These are phyloP conservation scores for Rhogogaster chlorosoma DNA, from an alignment of 2,888 invertebrate species.

Conservation along the genomic window DNA sequence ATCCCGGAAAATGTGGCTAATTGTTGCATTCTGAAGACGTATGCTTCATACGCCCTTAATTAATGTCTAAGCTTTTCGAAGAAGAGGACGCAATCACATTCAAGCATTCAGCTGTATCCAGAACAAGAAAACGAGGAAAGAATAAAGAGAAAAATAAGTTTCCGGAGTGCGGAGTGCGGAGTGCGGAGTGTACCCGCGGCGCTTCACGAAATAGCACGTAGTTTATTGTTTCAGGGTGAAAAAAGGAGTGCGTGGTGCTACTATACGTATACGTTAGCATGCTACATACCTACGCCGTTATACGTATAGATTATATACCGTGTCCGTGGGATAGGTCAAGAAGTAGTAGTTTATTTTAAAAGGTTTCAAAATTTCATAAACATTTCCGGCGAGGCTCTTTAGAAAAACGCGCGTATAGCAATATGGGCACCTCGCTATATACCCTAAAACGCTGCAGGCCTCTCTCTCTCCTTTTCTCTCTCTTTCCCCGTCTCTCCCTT, in stretches of 20 bases:
- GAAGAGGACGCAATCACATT: not conserved
- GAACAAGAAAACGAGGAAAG: not conserved
- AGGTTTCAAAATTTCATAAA: slow-evolving; percentile 68
- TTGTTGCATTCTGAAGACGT: too few species aligned
- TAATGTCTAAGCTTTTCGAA: not conserved
- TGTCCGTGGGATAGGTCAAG: slow-evolving; percentile 71
- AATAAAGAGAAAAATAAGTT: slow-evolving; percentile 18
- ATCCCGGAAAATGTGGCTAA: too few species aligned
- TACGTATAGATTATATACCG: slow-evolving; percentile 49
- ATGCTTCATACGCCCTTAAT: not conserved
- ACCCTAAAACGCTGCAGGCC: not conserved
- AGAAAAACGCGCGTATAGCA: slow-evolving; percentile 40
- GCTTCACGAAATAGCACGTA: slow-evolving; percentile 26
- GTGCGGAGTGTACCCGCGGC: not conserved
- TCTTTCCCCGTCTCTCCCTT: not conserved
- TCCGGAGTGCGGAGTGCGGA: too few species aligned
- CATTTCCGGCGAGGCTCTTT: slow-evolving; percentile 58
- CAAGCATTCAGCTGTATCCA: not conserved
- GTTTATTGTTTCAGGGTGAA: slow-evolving; percentile 71
- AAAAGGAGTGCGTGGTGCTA: slow-evolving; percentile 53
- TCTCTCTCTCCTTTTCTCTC: not conserved
- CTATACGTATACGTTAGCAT: not conserved
- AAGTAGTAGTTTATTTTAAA: slow-evolving; percentile 69
- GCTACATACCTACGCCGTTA: not conserved
- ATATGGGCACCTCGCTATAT: not conserved